Evolutionary conservation across 2,797 vertebrate species (phyloP).

Genomic region (Merluccius polli): DNA sequence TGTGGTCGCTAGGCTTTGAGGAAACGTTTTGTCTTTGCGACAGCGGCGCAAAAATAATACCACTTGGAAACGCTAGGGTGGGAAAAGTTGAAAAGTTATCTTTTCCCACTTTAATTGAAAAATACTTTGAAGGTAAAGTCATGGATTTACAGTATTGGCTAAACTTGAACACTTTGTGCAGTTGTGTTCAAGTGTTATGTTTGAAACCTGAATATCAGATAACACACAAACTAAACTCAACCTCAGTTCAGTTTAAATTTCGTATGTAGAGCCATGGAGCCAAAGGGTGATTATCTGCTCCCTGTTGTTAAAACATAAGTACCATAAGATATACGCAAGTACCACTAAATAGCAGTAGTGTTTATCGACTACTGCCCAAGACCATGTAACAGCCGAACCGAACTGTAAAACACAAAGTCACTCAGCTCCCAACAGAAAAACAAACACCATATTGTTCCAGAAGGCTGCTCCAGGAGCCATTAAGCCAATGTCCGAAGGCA

Average conservation of each 20-base stretch:
- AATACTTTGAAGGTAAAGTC: not conserved
- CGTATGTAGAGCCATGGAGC: not conserved
- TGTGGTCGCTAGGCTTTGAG: too few species aligned
- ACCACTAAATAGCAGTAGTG: not conserved
- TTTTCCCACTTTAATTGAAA: too few species aligned
- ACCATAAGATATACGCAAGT: not conserved
- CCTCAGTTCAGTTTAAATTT: not conserved
- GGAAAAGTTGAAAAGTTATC: too few species aligned
- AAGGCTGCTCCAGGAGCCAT: slow-evolving; percentile 36
- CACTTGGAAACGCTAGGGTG: too few species aligned
- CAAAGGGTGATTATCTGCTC: not conserved
- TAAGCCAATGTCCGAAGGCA: slow-evolving; percentile 43
- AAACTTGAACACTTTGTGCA: not conserved
- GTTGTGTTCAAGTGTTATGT: not conserved
- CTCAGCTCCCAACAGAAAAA: not conserved
- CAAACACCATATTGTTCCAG: not conserved
- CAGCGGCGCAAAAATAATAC: too few species aligned
- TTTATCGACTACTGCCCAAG: not conserved
- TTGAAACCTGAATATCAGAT: not conserved
- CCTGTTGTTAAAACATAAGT: not conserved
- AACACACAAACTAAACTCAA: not conserved
- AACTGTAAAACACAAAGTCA: not conserved
- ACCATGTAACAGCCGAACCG: not conserved
- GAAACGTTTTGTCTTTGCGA: too few species aligned
- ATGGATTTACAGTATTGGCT: not conserved